Percentiles rank a stretch among this genome's conserved stretches.
These are phyloP conservation scores for Montipora cactus DNA, from an alignment of 64 coral and sea anemone genomes.

Conservation along the genomic window DNA sequence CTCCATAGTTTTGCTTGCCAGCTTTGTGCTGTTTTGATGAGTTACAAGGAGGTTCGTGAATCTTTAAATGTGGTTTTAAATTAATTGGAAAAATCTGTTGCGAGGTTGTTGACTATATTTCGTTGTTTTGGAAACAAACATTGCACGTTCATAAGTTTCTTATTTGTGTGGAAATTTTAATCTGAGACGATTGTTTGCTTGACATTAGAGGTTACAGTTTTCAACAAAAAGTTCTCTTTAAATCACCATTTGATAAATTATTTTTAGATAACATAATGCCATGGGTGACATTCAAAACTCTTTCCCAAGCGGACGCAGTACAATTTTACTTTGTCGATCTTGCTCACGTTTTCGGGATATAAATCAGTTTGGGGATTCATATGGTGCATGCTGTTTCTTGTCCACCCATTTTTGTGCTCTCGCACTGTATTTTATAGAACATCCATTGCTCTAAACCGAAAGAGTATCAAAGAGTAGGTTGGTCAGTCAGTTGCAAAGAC, in stretches of 20 bases:
- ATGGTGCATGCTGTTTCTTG: neutral
- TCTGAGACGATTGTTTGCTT: neutral
- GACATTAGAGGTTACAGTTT: neutral
- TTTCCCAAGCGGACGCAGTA: constrained; percentile 2
- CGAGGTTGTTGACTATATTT: constrained; percentile 8
- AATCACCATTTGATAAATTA: constrained; percentile 6
- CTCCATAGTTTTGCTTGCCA: constrained; percentile 11
- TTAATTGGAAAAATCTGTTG: constrained; percentile 11
- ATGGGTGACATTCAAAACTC: neutral
- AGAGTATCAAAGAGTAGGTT: constrained; percentile 4
- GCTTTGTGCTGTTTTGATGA: neutral
- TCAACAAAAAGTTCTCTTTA: neutral
- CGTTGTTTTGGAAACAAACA: constrained; percentile 16
- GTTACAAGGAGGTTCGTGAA: constrained; percentile 2
- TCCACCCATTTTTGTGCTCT: constrained; percentile 1
- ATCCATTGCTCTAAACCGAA: constrained; percentile 2
- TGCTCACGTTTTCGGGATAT: too few species aligned
- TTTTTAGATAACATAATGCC: neutral
- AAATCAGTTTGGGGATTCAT: too few species aligned
- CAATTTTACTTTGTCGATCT: neutral
- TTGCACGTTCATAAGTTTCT: constrained; percentile 11
- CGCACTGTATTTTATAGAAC: neutral
- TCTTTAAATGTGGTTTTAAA: constrained; percentile 14
- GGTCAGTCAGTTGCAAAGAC: constrained; percentile 6
- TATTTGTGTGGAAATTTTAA: neutral